Conservation (phyloP, 2,797 vertebrate species). For the Microhierax caerulescens region DNA sequence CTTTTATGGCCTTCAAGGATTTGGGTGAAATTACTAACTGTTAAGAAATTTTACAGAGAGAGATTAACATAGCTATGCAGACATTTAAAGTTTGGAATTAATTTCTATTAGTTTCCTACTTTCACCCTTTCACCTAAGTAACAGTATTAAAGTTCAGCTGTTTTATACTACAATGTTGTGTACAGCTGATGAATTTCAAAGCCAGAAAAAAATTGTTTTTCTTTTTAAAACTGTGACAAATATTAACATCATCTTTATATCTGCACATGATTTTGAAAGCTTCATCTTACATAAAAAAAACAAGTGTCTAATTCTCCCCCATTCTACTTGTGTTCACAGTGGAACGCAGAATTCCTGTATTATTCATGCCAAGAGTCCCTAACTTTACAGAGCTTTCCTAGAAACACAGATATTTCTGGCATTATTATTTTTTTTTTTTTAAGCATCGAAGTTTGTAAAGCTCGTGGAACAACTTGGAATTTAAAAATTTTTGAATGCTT, state of each 20-base stretch:
- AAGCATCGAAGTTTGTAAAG: background rate
- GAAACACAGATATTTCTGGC: background rate
- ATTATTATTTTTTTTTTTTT: background rate
- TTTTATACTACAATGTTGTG: background rate
- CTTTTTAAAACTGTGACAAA: background rate
- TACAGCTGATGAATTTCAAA: background rate
- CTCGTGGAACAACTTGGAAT: background rate
- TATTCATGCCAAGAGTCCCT: background rate
- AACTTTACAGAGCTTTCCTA: background rate
- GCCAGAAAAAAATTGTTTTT: background rate
- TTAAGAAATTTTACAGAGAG: background rate
- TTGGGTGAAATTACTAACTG: background rate
- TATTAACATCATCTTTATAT: background rate
- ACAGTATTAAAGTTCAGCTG: background rate
- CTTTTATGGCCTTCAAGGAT: background rate
- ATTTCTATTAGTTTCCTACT: background rate
- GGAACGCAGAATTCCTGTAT: background rate
- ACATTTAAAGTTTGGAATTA: background rate
- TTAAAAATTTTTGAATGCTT: background rate
- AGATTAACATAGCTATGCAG: background rate
- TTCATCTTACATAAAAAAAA: background rate
- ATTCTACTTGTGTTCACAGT: background rate
- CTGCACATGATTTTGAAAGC: background rate
- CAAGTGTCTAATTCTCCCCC: background rate
- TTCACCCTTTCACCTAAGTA: background rate